Evolutionary conservation across 2,113 vertebrate species (phyloP).

Genomic region (Okapia johnstoni): DNA sequence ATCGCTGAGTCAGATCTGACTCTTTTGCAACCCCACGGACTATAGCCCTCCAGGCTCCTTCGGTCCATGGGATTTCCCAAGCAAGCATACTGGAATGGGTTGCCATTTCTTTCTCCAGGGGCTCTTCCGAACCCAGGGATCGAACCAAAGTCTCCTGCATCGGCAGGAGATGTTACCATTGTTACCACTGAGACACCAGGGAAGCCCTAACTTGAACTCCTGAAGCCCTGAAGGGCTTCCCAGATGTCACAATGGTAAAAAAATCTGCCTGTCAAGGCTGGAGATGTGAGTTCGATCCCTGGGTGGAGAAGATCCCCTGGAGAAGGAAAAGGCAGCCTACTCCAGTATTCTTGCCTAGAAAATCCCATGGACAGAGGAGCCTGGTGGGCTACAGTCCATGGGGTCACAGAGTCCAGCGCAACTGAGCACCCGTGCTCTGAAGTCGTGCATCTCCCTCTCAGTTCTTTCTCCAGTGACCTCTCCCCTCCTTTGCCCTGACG

Average conservation of each 20-base stretch:
- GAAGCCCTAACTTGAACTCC: not conserved
- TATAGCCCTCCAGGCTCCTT: not conserved
- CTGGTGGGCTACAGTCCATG: not conserved
- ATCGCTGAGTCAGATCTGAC: not conserved
- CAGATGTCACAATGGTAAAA: not conserved
- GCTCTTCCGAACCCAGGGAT: not conserved
- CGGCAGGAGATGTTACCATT: not conserved
- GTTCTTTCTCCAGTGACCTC: not conserved
- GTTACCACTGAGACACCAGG: not conserved
- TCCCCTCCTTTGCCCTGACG: not conserved
- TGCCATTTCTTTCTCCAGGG: not conserved
- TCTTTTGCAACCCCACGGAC: not conserved
- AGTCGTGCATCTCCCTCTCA: not conserved
- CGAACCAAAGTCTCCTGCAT: not conserved
- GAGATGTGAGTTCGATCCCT: not conserved
- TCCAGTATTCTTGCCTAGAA: not conserved
- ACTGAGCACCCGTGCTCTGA: accelerated
- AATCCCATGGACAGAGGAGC: not conserved
- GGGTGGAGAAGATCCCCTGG: not conserved
- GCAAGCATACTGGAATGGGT: not conserved
- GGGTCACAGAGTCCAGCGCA: not conserved
- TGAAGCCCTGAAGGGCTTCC: accelerated
- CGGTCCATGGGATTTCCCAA: accelerated
- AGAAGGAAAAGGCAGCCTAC: not conserved
- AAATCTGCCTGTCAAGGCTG: not conserved